These are phyloP conservation scores for Eupithecia subfuscata DNA, from an alignment of 2,888 invertebrate genomes.

Conservation along the genomic window DNA sequence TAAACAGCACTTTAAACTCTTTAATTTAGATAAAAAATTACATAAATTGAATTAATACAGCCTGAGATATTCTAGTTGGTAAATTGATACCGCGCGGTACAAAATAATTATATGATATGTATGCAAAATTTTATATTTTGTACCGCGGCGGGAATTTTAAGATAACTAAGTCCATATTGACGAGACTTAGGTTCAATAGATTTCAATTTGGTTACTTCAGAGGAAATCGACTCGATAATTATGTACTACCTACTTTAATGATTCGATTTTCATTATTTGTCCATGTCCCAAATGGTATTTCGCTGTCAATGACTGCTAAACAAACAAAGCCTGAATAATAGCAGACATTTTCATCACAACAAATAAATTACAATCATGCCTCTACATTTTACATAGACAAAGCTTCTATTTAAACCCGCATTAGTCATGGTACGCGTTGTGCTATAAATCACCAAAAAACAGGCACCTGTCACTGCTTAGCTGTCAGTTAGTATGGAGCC, in stretches of 20 bases:
- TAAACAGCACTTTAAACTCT: no score
- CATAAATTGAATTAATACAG: no score
- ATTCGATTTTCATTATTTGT: neutral
- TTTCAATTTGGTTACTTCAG: no score
- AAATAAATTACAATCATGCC: conserved; percentile 51
- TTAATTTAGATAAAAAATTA: no score
- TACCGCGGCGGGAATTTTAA: no score
- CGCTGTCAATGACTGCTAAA: conserved; percentile 10
- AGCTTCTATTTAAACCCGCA: conserved; percentile 60
- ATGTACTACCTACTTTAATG: no score
- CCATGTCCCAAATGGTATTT: neutral
- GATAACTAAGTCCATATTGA: no score
- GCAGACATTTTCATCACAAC: conserved; percentile 28
- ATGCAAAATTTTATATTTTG: neutral
- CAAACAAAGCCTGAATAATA: conserved; percentile 28
- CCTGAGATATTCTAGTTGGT: neutral
- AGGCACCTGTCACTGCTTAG: conserved; percentile 55
- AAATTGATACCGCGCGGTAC: neutral
- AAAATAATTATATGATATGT: neutral
- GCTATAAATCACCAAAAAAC: conserved; percentile 80
- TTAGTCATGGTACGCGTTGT: conserved; percentile 75
- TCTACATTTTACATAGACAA: conserved; percentile 56
- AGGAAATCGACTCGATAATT: no score
- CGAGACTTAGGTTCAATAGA: no score
- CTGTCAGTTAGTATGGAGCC: conserved; percentile 28